phyloP scores from a whole-genome alignment of 2,797 vertebrate species.

The Platalea minor region DNA sequence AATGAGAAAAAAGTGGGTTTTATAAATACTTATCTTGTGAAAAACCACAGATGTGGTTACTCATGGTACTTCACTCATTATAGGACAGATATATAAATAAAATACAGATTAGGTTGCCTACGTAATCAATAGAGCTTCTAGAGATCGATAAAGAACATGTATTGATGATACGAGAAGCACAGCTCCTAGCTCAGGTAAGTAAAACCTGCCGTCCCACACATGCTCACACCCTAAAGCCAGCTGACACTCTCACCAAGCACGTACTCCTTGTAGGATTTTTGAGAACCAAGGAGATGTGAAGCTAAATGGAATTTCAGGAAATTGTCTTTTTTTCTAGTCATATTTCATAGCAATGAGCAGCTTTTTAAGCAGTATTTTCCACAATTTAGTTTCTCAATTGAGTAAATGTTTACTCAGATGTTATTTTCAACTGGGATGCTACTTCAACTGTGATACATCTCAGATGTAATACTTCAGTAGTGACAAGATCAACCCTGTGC shows the following conservation, averaged over 20 bases:
- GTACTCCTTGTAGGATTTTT: neutral
- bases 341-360: neutral
- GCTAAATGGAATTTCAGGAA: neutral
- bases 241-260: neutral
- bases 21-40: neutral
- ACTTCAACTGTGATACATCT: conserved; percentile 8
- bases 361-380: conserved; percentile 2
- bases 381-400: conserved; percentile 8
- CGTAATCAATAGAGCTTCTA: neutral
- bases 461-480: neutral
- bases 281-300: neutral
- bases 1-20: neutral
- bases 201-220: neutral
- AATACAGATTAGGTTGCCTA: neutral
- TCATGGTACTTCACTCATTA: neutral
- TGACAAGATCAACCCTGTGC: conserved; percentile 37
- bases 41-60: neutral
- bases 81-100: neutral
- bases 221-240: neutral
- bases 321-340: neutral
- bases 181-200: neutral
- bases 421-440: conserved; percentile 34
- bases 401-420: conserved; percentile 44
- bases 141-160: accelerated
- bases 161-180: neutral